Evolutionary conservation across 1,140 invertebrate genomes (phyloP), one percentile per base, ranked within the genome.

Genomic region (Cepaea nemoralis): DNA sequence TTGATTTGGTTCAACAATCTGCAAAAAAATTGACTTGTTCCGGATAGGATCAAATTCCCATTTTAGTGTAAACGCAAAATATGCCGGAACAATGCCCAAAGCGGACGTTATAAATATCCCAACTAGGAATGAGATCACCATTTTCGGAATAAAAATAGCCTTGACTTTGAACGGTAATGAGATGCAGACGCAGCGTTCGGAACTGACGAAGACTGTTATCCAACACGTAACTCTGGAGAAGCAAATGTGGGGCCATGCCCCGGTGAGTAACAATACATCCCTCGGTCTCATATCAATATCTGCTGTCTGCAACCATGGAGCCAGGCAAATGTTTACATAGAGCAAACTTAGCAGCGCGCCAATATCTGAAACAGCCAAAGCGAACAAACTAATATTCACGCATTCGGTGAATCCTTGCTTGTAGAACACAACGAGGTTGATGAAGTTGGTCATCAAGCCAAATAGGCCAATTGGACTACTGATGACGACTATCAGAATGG

Each of bases 171-270:
- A 37, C 1, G 74, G 42, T 6, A 76, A 8, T 3, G 55, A 33
- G 14, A 76, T 63, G 48, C 74, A 76, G 3, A 76, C 2, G 55
- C 74, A 76, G n/a, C 74, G 74, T 48, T 76, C 74, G 8, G n/a
- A 76, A 3, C 45, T 76, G 35, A 76, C 59, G 27, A 76, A 76
- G 27, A 45, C 74, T 5, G 45, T 76, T 12, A 76, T 59, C 74
- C 74, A 76, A 39, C 74, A 48, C n/a, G 40, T 33, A 8, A 39
- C n/a, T 27, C 74, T 42, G 1, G 74, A 48, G 74, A 76, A 76
- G 19, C n/a, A 37, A 12, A 63, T 37, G 48, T 63, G 74, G 14
- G 74, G 74, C 74, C 74, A 76, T 19, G n/a, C 55, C 6, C 74
- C 74, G 16, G 59, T 31, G 14, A 55, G 27, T 45, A 76, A 55